Conservation (phyloP, 2,113 vertebrate species). For the Tachycineta bicolor region DNA sequence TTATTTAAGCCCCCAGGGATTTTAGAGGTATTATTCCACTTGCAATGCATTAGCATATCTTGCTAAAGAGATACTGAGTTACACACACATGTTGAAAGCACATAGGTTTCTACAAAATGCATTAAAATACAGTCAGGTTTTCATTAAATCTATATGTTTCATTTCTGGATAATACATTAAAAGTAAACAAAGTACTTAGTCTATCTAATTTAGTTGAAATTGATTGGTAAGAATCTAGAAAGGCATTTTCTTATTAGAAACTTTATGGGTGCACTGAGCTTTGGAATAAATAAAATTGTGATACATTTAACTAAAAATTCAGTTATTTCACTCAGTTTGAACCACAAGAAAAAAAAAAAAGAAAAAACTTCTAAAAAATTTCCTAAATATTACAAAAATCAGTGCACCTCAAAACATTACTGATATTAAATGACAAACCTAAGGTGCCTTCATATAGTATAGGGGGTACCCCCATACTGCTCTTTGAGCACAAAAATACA, state of each 20-base stretch:
- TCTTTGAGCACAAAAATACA: not conserved
- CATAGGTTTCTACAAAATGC: not conserved
- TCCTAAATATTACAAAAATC: not conserved
- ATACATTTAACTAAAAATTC: not conserved
- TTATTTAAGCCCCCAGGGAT: constrained; percentile 1
- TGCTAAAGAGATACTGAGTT: not conserved
- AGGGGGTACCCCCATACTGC: not conserved
- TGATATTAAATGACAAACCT: not conserved
- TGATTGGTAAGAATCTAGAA: not conserved
- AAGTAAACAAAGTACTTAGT: not conserved
- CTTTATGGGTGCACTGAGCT: not conserved
- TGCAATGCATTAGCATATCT: not conserved
- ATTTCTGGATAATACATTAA: not conserved
- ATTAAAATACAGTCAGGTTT: not conserved
- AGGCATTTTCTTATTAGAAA: not conserved
- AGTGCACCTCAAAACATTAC: not conserved
- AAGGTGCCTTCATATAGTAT: not conserved
- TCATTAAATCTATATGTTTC: not conserved
- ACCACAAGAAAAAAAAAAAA: not conserved
- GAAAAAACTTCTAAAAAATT: not conserved
- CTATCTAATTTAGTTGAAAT: not conserved
- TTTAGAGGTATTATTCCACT: not conserved
- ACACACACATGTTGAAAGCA: not conserved
- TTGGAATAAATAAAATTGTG: not conserved
- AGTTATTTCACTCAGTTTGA: not conserved